These are phyloP conservation scores for Cygnus olor DNA, from an alignment of 2,797 vertebrate genomes.

Conservation along the genomic window DNA sequence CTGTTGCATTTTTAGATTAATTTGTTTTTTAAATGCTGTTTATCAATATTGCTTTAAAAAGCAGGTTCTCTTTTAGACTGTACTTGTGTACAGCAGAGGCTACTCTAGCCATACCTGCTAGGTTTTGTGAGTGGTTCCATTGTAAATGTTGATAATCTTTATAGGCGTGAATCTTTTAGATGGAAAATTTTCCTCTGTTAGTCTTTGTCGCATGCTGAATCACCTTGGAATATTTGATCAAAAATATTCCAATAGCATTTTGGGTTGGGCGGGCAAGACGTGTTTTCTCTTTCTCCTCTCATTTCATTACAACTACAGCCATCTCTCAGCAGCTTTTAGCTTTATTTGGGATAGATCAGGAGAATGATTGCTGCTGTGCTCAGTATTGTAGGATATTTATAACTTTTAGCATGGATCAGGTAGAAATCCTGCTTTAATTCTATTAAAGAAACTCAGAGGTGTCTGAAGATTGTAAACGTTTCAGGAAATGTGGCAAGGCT, in stretches of 20 bases:
- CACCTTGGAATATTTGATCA: neutral
- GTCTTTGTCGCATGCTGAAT: neutral
- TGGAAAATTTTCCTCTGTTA: neutral
- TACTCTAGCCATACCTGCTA: neutral
- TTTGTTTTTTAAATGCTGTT: neutral
- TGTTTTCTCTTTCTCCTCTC: neutral
- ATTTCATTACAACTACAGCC: neutral
- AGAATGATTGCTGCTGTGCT: neutral
- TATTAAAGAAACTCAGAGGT: neutral
- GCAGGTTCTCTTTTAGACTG: neutral
- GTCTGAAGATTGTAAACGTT: neutral
- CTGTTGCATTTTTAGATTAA: neutral
- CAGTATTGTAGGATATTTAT: neutral
- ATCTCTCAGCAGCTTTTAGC: neutral
- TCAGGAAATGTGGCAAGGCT: neutral
- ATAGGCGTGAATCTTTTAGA: neutral
- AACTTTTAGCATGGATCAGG: neutral
- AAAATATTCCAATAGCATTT: neutral
- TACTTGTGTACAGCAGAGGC: neutral
- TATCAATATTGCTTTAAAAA: neutral
- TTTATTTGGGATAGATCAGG: neutral
- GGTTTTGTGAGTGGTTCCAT: neutral
- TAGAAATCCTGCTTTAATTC: neutral
- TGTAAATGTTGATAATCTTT: neutral
- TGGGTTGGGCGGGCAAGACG: fast-evolving